phyloP scores from a whole-genome alignment of 2,888 invertebrate species.

The Dryomyza anilis region DNA sequence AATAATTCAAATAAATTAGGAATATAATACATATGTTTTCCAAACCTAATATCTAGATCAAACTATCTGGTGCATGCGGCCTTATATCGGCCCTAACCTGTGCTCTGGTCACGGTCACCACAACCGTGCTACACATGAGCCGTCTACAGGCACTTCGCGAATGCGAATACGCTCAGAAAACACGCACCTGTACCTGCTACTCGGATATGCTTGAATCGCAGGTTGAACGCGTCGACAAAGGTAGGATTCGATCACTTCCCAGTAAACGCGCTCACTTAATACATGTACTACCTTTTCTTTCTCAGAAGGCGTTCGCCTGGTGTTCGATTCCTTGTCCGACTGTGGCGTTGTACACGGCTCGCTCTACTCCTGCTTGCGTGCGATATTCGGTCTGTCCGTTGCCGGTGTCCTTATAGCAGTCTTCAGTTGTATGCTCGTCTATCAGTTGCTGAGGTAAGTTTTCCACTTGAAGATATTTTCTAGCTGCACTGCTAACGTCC shows the following conservation, averaged over 20 bases:
- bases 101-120: constrained; percentile 82
- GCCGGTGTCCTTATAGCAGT: constrained; percentile 89
- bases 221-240: constrained; percentile 62
- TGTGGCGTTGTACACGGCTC: constrained; percentile 92
- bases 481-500: background rate
- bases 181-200: constrained; percentile 78
- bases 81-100: constrained; percentile 85
- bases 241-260: constrained; percentile 36
- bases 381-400: constrained; percentile 89
- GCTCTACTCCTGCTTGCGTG: constrained; percentile 84
- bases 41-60: constrained; percentile 68
- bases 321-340: constrained; percentile 84
- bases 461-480: background rate
- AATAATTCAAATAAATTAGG: too few relatives aligned
- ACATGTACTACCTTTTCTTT: background rate
- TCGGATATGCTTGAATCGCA: constrained; percentile 74
- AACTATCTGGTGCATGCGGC: constrained; percentile 86
- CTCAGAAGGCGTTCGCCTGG: constrained; percentile 72
- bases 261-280: background rate
- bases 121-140: constrained; percentile 90
- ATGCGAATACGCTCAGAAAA: constrained; percentile 82
- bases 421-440: constrained; percentile 90
- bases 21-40: too few relatives aligned
- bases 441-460: constrained; percentile 77
- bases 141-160: constrained; percentile 84